Percentiles rank a stretch among this genome's conserved stretches.
Conservation (phyloP, 2,888 invertebrate species). For the Tanypteryx hageni region DNA sequence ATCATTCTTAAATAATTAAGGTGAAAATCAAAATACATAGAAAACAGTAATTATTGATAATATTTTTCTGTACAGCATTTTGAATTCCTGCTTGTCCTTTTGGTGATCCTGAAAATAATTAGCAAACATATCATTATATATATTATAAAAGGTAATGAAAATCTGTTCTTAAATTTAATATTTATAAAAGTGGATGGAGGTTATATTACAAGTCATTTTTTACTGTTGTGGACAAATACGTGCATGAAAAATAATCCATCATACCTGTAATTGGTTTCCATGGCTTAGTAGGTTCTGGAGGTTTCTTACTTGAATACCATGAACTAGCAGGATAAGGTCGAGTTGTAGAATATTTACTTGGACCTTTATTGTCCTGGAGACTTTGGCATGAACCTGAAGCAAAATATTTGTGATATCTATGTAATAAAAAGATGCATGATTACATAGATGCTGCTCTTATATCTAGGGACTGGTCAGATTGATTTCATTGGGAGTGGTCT, state of each 20-base stretch:
- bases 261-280: slow-evolving; percentile 70
- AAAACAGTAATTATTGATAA: neutral
- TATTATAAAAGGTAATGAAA: no score
- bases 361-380: slow-evolving; percentile 65
- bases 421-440: no score
- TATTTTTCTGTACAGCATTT: slow-evolving; percentile 38
- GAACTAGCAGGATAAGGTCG: slow-evolving; percentile 54
- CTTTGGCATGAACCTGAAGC: slow-evolving; percentile 67
- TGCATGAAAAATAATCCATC: neutral
- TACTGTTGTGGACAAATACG: neutral
- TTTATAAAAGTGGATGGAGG: no score
- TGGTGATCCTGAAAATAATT: slow-evolving; percentile 53
- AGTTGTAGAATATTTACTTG: slow-evolving; percentile 34
- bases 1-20: slow-evolving; percentile 8
- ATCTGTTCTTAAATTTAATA: no score
- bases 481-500: no score
- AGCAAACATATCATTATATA: no score
- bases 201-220: no score
- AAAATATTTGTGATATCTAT: slow-evolving; percentile 59
- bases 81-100: slow-evolving; percentile 42
- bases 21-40: neutral
- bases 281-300: slow-evolving; percentile 69
- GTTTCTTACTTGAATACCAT: slow-evolving; percentile 63
- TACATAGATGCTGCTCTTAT: no score
- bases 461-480: no score